phyloP scores from a whole-genome alignment of 2,113 vertebrate genomes.

The Sclerurus mexicanus region DNA sequence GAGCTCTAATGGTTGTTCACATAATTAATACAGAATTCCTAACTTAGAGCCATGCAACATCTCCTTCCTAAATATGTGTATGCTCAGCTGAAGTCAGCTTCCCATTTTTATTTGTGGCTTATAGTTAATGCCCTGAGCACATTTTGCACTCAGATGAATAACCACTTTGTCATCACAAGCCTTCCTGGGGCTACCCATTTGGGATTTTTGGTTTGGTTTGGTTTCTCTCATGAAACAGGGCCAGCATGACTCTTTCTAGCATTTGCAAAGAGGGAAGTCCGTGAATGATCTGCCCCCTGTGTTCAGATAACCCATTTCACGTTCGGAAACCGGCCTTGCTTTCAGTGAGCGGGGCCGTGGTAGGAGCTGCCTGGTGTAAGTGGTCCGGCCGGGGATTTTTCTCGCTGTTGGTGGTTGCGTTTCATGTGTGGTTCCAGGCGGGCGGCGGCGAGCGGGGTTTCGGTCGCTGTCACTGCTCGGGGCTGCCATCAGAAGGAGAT shows the following conservation, averaged over 20 bases:
- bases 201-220: neutral
- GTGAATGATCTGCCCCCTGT: neutral
- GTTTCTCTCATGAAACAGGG: neutral
- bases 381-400: neutral
- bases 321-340: neutral
- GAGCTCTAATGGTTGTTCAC: neutral
- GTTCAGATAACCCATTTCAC: neutral
- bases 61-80: neutral
- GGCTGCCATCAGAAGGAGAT: conserved; percentile 48
- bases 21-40: neutral
- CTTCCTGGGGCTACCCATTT: neutral
- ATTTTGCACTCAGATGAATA: neutral
- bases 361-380: neutral
- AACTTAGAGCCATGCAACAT: neutral
- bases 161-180: neutral
- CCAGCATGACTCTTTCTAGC: neutral
- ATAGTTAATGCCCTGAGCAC: neutral
- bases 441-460: neutral
- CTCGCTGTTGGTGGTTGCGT: neutral
- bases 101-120: neutral
- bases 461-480: neutral
- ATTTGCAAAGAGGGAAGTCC: neutral
- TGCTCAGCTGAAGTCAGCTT: neutral
- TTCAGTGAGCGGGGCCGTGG: neutral
- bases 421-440: neutral